These are phyloP conservation scores for Podarcis lilfordi DNA, from an alignment of 2,797 vertebrate genomes.

Conservation along the genomic window DNA sequence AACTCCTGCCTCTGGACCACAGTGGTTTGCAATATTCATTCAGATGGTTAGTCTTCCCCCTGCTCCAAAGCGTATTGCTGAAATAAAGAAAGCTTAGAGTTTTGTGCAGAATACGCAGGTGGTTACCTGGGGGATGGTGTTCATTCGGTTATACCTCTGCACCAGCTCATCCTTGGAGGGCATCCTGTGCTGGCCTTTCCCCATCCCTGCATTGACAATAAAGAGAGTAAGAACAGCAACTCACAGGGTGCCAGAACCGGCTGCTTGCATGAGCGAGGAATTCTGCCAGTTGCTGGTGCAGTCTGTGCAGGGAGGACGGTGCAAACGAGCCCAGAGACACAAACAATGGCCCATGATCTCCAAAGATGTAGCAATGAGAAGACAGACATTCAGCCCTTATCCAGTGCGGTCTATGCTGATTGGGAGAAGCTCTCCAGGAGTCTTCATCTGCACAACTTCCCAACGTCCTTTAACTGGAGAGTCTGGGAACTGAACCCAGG, in stretches of 20 bases:
- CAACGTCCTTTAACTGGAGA: not conserved
- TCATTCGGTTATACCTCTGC: conserved; percentile 98
- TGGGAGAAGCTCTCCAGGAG: not conserved
- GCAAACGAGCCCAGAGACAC: not conserved
- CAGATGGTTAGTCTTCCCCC: too few relatives aligned
- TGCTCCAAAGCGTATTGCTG: too few relatives aligned
- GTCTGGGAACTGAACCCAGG: not conserved
- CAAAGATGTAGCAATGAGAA: not conserved
- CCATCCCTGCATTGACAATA: conserved; percentile 86
- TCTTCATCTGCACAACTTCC: not conserved
- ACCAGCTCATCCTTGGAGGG: conserved; percentile 98
- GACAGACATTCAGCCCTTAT: too few relatives aligned
- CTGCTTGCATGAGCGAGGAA: not conserved
- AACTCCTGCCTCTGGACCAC: too few relatives aligned
- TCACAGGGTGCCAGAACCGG: too few relatives aligned
- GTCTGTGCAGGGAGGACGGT: not conserved
- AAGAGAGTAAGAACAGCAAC: not conserved
- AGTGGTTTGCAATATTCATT: too few relatives aligned
- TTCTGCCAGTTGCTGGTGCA: not conserved
- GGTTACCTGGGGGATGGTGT: conserved; percentile 95
- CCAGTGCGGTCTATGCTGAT: too few relatives aligned
- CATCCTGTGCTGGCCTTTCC: conserved; percentile 99
- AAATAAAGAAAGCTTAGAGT: too few relatives aligned
- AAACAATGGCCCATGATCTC: not conserved
- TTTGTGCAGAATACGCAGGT: too few relatives aligned